phyloP scores from a whole-genome alignment of 1,140 invertebrate genomes.

The Conus ventricosus region DNA sequence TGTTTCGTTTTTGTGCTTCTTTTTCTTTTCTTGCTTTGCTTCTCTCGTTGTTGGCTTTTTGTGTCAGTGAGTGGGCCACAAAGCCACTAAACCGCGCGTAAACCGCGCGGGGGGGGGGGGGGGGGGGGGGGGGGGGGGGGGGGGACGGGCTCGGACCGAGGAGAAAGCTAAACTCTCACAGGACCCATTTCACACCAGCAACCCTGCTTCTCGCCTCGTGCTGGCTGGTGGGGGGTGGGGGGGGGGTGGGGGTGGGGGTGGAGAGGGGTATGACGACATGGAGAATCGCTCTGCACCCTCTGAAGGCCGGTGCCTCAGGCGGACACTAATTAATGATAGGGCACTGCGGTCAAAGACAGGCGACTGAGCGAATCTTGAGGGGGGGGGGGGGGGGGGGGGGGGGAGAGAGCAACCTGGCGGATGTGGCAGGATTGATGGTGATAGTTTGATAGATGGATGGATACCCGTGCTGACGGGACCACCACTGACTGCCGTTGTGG shows the following conservation, averaged over 20 bases:
- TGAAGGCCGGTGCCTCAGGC: conserved; percentile 75
- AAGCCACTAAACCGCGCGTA: too few relatives aligned
- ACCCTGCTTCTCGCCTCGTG: neutral
- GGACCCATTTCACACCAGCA: neutral
- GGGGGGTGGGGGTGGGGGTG: neutral
- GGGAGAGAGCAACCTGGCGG: neutral
- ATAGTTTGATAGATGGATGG: neutral
- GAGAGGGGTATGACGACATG: neutral
- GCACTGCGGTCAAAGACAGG: neutral
- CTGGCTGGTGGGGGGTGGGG: too few relatives aligned
- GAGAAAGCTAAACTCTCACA: neutral
- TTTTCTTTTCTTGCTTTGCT: too few relatives aligned
- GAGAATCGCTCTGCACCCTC: neutral
- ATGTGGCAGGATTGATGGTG: neutral
- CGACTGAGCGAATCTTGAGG: neutral
- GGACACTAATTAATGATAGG: neutral
- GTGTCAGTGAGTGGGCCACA: too few relatives aligned
- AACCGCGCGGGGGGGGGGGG: too few relatives aligned
- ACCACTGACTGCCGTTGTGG: too few relatives aligned
- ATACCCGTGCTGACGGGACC: neutral
- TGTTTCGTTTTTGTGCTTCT: too few relatives aligned
- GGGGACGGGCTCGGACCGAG: neutral
- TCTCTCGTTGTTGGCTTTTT: too few relatives aligned
- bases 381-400: too few relatives aligned
- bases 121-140: neutral